Base-by-base conservation (phyloP, 2,113 vertebrate genomes). In the Hypanus sabinus region DNA sequence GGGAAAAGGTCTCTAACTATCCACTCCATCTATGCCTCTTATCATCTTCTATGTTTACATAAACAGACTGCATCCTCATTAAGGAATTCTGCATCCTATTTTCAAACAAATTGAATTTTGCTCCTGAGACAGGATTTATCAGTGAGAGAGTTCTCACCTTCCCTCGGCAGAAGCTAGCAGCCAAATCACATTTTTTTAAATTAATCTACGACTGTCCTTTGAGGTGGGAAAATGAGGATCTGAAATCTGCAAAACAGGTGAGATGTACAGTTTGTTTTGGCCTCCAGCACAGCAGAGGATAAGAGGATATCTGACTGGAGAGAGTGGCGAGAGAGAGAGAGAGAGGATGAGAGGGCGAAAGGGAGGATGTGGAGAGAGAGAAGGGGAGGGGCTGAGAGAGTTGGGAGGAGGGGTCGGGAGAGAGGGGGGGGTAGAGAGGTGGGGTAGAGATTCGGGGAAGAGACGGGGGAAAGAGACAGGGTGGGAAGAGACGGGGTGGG, bases 101-200 rank as follows among this genome's bases (percentile, higher is more conserved):
- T 55, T 85, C 55, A 85, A 85, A 20, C 22, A 85, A 85, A 85
- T 85, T 85, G 24, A 27, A 85, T 85, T 60, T 87, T 62, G 83
- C 10, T 27, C 83, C 14, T 4, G 27, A 60, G 55, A 55, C 55
- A 60, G 55, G 83, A 87, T 27, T 24, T 3, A 60, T 30, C 46
- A 85, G 81, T 60, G 46, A 60, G 10, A 60, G 83, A 87, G 55
- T 60, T 57, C 83, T 87, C 55, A 62, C 2, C 46, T 16, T 55
- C 30, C 83, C 12, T 24, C 57, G 8, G 11, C 12, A 87, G 83
- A 85, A 73, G 70, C 70, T 18, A 27, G 22, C 27, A 10, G 22
- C 7, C 46, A 46, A 46, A 3, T 46, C 46, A 46, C 46, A 1
- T 46, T 46, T 46, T n/a, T 80, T 57, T 83, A 55, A 27, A 10